Conservation (phyloP, 2,113 vertebrate genomes). For the Rhagologus leucostigma region DNA sequence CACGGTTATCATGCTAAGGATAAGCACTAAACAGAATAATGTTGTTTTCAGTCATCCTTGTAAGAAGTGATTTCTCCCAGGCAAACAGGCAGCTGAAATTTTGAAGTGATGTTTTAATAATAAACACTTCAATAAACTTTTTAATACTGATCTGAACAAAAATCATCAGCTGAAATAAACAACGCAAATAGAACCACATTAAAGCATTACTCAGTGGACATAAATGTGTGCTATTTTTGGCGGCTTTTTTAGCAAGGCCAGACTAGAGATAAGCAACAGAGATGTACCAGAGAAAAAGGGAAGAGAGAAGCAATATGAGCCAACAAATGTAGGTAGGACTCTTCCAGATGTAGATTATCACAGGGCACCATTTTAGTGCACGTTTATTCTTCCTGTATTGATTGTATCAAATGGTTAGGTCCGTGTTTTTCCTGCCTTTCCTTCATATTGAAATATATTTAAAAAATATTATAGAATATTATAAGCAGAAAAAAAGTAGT, state of each 20-base stretch:
- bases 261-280: not conserved
- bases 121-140: not conserved
- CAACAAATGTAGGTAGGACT: not conserved
- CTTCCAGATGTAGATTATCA: not conserved
- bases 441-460: not conserved
- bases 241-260: not conserved
- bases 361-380: not conserved
- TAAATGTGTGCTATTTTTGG: not conserved
- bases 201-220: not conserved
- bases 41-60: not conserved
- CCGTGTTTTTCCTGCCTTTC: not conserved
- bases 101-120: not conserved
- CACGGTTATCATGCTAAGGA: not conserved
- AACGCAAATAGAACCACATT: not conserved
- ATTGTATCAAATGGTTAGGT: not conserved
- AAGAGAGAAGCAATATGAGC: not conserved
- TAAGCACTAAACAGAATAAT: not conserved
- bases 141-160: not conserved
- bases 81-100: not conserved
- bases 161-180: not conserved
- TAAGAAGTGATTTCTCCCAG: not conserved
- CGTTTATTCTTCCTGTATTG: not conserved
- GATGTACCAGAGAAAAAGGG: not conserved
- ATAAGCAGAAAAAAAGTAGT: not conserved
- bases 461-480: not conserved